Conservation (phyloP, 2,113 vertebrate species). For the Hucho hucho region DNA sequence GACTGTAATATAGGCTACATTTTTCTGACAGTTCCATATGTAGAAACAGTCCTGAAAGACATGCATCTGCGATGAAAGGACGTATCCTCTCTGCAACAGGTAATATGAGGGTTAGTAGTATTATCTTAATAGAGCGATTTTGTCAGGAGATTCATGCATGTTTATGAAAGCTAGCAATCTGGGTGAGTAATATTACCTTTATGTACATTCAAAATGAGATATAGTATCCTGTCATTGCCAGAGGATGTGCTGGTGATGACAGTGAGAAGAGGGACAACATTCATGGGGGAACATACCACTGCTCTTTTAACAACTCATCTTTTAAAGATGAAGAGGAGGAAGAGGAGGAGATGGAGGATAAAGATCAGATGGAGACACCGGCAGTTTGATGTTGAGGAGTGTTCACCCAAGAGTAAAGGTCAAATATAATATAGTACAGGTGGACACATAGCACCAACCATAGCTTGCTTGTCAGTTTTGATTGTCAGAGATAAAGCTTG, state of each 20-base stretch:
- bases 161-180: no score
- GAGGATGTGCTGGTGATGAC: background rate
- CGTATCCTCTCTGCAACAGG: background rate
- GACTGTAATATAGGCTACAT: no score
- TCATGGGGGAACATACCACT: no score
- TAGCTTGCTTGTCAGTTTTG: no score
- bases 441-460: no score
- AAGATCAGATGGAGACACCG: background rate
- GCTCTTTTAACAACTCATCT: background rate
- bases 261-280: background rate
- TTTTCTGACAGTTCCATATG: background rate
- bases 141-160: background rate
- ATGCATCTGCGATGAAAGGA: background rate
- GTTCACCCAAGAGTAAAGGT: conserved; percentile 7
- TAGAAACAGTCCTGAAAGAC: no score
- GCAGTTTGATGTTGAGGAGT: background rate
- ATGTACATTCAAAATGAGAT: background rate
- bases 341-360: background rate
- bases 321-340: conserved; percentile 12
- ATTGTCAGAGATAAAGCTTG: background rate
- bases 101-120: background rate
- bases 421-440: background rate
- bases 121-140: background rate
- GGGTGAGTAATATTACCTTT: background rate
- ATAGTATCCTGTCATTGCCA: background rate